Conservation (phyloP, 2,797 vertebrate genomes). For the Numenius phaeopus region DNA sequence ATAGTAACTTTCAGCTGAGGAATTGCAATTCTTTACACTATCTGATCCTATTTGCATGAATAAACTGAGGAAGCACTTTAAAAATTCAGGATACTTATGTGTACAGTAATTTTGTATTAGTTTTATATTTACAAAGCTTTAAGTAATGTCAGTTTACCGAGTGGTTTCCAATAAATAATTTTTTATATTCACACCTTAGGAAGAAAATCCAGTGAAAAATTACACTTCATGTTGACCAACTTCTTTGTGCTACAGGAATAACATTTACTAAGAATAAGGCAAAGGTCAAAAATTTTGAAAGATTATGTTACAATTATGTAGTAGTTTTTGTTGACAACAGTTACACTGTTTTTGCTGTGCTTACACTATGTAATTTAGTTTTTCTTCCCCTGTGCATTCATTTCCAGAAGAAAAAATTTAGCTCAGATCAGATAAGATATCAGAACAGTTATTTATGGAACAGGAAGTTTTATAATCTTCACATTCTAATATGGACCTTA, state of each 20-base stretch:
- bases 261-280: not conserved
- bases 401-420: not conserved
- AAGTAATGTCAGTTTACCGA: not conserved
- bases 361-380: not conserved
- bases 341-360: not conserved
- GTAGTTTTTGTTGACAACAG: conserved; percentile 35
- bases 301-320: conserved; percentile 3
- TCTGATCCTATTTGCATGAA: not conserved
- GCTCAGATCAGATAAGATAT: not conserved
- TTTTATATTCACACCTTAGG: not conserved
- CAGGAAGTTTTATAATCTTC: not conserved
- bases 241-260: not conserved
- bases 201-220: conserved; percentile 22
- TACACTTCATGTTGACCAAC: not conserved
- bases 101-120: not conserved
- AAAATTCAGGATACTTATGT: not conserved
- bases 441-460: not conserved
- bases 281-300: conserved; percentile 51
- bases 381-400: conserved; percentile 38
- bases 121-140: not conserved
- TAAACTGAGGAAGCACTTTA: not conserved
- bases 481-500: not conserved
- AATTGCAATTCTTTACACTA: not conserved
- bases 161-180: not conserved
- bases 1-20: not conserved